Evolutionary conservation across 1,140 invertebrate species (phyloP), one percentile per base, ranked within the genome.

Genomic region (Cryptotermes secundus): DNA sequence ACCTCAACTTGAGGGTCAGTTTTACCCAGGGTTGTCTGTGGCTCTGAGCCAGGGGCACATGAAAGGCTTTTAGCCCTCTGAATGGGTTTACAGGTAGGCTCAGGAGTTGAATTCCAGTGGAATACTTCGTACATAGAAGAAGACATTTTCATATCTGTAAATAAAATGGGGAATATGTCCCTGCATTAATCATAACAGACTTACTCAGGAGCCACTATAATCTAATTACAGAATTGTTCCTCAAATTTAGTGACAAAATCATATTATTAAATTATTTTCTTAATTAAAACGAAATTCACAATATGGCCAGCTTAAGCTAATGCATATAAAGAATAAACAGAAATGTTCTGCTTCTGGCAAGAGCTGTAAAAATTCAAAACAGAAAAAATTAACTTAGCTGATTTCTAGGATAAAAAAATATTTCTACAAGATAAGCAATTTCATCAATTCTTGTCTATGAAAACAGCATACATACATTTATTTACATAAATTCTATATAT

Each of bases 81-180:
- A 87, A 89, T 65, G 59, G 90, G 89, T 79, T 34, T 36, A 84
- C 42, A 22, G 81, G 81, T 49, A 34, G 81, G 81, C 59, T 83
- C 89, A 85, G 90, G 87, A 88, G 89, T 88, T 88, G 88, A 87
- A 89, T 91, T 92, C 94, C 94, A 94, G 92, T 94, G 93, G 90
- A 95, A 94, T 87, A 95, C 93, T 91, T 94, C 94, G 90, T 94
- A 94, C 93, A 95, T 94, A 88, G 94, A 94, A 89, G 93, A 92
- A 89, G 93, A 94, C 90, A 93, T 94, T 91, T 91, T 90, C 89
- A 92, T 91, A 93, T 93, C 93, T 93, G 92, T 86, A 91, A 92
- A 91, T 86, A 84, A 72, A 84, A 79, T 36, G 83, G 72, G 83
- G 59, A 65, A 65, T 65, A n/a, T 26, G 24, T 65, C 59, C 59